Base-by-base conservation (phyloP, 92 coral and sea anemone genomes). In the Diadumene lineata region DNA sequence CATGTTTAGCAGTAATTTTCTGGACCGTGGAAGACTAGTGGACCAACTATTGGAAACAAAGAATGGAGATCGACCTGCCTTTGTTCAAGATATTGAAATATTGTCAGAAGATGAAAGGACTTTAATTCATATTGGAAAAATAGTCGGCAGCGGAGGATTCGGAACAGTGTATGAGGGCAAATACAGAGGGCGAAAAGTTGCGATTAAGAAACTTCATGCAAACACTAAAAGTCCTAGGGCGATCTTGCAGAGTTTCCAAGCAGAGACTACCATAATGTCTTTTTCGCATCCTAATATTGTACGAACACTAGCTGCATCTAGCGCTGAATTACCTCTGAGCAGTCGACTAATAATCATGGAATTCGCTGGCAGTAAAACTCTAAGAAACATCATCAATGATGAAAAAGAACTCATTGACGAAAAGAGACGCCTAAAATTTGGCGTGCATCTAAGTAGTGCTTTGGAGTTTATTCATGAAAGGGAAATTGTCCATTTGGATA, bases 141-240 rank as follows among this genome's bases (percentile, higher is more conserved):
- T 92, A 3, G 69, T 94, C 9, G 98, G 98, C 28, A 94, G 97
- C 60, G 98, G 98, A 7, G 98, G 98, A 22, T 94, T 94, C 77
- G 98, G 98, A 44, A 73, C 84, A 0, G 98, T 94, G 15, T 92
- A 79, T 77, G 97, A 92, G 64, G 98, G 94, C 1, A 74, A 67
- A 31, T 92, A 84, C 62, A 83, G 86, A 22, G 98, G 98, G 55
- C 68, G 71, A 64, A 86, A 61, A 30, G 97, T 92, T 50, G 98
- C 98, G 50, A 85, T 94, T 43, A 94, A 94, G 56, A 87, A 85
- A 74, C 76, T 94, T 79, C 90, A 90, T 64, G 79, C 88, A 30
- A 92, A 92, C 79, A 88, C 98, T 1, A 94, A 92, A 79, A 94
- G 93, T 53, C 92, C 96, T 7, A 84, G 93, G 57, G 98, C 98